phyloP scores from a whole-genome alignment of 2,888 invertebrate genomes.

The Brenthis daphne region DNA sequence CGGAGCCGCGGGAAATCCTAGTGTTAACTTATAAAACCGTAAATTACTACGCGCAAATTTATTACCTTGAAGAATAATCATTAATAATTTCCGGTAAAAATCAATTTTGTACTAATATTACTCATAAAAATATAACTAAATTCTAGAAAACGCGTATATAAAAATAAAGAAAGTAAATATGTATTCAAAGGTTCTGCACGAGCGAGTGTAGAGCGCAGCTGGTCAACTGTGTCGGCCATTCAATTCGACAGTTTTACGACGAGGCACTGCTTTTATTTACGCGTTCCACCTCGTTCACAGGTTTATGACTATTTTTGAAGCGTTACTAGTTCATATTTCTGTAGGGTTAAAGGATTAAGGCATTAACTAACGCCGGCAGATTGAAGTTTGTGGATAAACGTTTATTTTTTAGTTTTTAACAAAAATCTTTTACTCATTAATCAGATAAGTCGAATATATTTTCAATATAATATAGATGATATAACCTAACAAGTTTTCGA shows the following conservation, averaged over 20 bases:
- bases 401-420: neutral
- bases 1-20: too few species aligned
- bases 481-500: too few species aligned
- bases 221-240: conserved; percentile 53
- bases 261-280: conserved; percentile 63
- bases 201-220: conserved; percentile 49
- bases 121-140: too few species aligned
- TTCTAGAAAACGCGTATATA: neutral
- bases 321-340: conserved; percentile 72
- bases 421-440: too few species aligned
- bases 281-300: conserved; percentile 65
- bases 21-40: too few species aligned
- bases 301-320: conserved; percentile 74
- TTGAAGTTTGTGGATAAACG: conserved; percentile 5
- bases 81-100: too few species aligned
- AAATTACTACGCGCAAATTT: too few species aligned
- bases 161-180: conserved; percentile 32
- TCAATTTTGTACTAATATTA: too few species aligned
- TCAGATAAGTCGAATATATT: too few species aligned
- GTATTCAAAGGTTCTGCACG: conserved; percentile 36
- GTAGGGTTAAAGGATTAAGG: conserved; percentile 64
- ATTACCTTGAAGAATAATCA: too few species aligned
- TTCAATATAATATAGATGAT: too few species aligned
- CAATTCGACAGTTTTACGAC: conserved; percentile 73
- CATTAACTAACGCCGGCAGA: conserved; percentile 47